phyloP scores from a whole-genome alignment of 92 coral and sea anemone species.

The Actinostola sp. region DNA sequence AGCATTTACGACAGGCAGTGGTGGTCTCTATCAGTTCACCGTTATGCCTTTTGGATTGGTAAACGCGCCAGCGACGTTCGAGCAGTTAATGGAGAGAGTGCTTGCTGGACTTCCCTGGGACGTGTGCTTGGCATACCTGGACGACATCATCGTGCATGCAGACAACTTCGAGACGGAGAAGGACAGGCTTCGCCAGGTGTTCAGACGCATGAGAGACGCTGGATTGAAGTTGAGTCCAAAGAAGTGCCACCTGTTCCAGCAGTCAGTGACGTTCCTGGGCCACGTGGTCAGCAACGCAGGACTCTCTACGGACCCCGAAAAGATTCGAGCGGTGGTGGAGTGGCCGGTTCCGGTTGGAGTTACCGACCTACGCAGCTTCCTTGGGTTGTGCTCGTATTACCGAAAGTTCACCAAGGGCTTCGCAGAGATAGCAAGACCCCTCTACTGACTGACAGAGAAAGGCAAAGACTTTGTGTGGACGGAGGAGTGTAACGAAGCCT shows the following conservation, averaged over 20 bases:
- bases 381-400: conserved; percentile 29
- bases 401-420: background rate
- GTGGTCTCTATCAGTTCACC: conserved; percentile 2
- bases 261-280: conserved; percentile 28
- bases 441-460: conserved; percentile 25
- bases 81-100: conserved; percentile 36
- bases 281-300: conserved; percentile 37
- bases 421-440: conserved; percentile 17
- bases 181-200: conserved; percentile 11
- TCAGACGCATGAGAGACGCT: conserved; percentile 16
- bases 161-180: background rate
- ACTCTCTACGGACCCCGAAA: conserved; percentile 14
- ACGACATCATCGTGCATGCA: conserved; percentile 33
- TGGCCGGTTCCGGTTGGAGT: conserved; percentile 21
- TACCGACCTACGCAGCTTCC: conserved; percentile 9
- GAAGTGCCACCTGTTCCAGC: conserved; percentile 23
- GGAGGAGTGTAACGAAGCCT: too few relatives aligned
- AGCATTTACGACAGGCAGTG: conserved; percentile 19
- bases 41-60: conserved; percentile 18
- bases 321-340: background rate
- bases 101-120: conserved; percentile 27
- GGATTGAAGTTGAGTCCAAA: conserved; percentile 33
- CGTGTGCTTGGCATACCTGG: conserved; percentile 10
- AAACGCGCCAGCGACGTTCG: conserved; percentile 30
- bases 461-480: too few relatives aligned